Evolutionary conservation across 2,888 invertebrate genomes (phyloP).

Genomic region (Sphaerophoria rueppellii): DNA sequence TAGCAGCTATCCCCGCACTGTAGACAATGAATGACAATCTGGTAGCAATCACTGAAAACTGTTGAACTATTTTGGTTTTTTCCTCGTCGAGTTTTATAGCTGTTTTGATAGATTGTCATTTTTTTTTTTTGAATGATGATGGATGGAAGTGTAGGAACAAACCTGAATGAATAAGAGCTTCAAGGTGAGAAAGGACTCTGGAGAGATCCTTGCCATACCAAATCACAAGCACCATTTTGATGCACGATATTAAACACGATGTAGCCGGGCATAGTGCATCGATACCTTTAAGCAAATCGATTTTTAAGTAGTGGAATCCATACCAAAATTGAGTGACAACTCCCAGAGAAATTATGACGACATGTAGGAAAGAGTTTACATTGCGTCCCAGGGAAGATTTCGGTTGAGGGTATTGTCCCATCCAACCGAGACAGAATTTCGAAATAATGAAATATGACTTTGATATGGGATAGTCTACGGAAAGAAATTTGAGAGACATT

Average conservation of each 20-base stretch:
- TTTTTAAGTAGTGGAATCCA: conserved; percentile 45
- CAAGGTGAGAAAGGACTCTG: conserved; percentile 14
- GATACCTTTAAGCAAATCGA: conserved; percentile 37
- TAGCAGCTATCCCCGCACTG: conserved; percentile 19
- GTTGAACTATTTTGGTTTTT: conserved; percentile 5
- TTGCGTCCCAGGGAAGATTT: background rate
- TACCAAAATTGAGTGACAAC: conserved; percentile 39
- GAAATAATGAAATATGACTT: conserved; percentile 45
- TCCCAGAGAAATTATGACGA: conserved; percentile 5
- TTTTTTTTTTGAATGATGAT: too few species aligned
- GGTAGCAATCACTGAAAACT: conserved; percentile 26
- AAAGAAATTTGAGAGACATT: conserved; percentile 40
- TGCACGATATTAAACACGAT: conserved; percentile 40
- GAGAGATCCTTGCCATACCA: conserved; percentile 48
- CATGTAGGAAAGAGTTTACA: conserved; percentile 27
- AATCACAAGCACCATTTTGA: conserved; percentile 54
- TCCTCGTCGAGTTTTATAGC: conserved; percentile 8
- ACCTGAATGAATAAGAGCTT: conserved; percentile 33
- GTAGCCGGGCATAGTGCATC: conserved; percentile 55
- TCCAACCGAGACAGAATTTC: conserved; percentile 31
- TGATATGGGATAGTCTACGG: conserved; percentile 44
- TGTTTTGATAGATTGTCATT: too few species aligned
- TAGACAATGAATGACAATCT: conserved; percentile 35
- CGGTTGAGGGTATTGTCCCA: conserved; percentile 42
- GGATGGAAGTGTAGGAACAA: background rate